phyloP scores from a whole-genome alignment of 1,140 invertebrate genomes.

The Diploscapter pachys region DNA sequence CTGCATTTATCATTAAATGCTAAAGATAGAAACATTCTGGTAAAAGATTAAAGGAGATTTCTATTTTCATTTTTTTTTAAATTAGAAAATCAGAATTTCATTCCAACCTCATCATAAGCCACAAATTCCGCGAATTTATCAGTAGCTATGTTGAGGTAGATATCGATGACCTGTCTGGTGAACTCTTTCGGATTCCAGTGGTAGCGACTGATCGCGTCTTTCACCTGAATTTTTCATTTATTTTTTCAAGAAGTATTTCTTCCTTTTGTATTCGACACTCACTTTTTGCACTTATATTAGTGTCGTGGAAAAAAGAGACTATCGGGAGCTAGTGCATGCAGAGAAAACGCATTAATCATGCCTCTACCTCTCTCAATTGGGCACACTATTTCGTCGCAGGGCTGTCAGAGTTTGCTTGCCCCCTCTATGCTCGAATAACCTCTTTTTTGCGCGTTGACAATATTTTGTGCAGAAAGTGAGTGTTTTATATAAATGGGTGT shows the following conservation, averaged over 20 bases:
- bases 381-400: too few relatives aligned
- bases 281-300: too few relatives aligned
- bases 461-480: slow-evolving; percentile 4
- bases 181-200: slow-evolving; percentile 89
- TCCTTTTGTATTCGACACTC: too few relatives aligned
- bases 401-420: not conserved
- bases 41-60: too few relatives aligned
- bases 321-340: not conserved
- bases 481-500: too few relatives aligned
- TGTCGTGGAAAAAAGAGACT: too few relatives aligned
- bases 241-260: too few relatives aligned
- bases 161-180: slow-evolving; percentile 84
- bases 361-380: too few relatives aligned
- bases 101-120: slow-evolving; percentile 73
- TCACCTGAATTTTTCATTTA: slow-evolving; percentile 1
- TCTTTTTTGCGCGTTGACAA: not conserved
- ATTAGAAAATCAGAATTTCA: slow-evolving; percentile 4
- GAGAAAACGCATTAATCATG: not conserved
- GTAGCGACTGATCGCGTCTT: slow-evolving; percentile 77
- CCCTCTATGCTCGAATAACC: too few relatives aligned
- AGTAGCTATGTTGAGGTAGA: slow-evolving; percentile 92
- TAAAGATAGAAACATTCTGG: too few relatives aligned
- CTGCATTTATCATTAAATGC: too few relatives aligned
- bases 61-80: too few relatives aligned
- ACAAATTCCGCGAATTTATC: slow-evolving; percentile 76